Percentiles rank a stretch among this genome's conserved stretches.
These are phyloP conservation scores for Variabilichromis moorii DNA, from an alignment of 2,113 vertebrate species.

Conservation along the genomic window DNA sequence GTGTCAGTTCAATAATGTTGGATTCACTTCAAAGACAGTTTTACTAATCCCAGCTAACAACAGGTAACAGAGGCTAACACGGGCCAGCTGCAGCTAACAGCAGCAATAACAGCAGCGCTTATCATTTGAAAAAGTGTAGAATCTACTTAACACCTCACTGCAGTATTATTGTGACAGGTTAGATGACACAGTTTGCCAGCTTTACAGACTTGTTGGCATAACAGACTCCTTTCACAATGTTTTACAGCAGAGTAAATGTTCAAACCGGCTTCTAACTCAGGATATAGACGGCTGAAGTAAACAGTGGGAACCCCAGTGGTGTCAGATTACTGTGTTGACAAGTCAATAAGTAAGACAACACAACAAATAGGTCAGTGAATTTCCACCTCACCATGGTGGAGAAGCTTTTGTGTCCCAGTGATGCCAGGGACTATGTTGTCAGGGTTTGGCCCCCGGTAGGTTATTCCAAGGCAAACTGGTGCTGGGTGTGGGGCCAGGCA, in stretches of 20 bases:
- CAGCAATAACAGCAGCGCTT: not conserved
- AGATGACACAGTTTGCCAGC: not conserved
- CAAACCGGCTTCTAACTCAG: not conserved
- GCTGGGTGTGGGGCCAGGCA: not conserved
- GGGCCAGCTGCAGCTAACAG: not conserved
- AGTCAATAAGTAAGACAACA: not conserved
- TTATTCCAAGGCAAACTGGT: not conserved
- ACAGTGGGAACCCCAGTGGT: not conserved
- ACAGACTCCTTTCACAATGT: not conserved
- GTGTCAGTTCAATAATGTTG: not conserved
- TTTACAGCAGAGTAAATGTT: not conserved
- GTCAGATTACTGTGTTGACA: not conserved
- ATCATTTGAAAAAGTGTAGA: not conserved
- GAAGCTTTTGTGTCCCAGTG: not conserved
- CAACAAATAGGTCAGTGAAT: not conserved
- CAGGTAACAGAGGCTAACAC: not conserved
- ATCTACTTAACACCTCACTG: not conserved
- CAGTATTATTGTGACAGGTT: not conserved
- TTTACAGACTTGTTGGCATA: accelerated
- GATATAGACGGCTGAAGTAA: not conserved
- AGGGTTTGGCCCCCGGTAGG: not conserved
- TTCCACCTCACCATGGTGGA: no score
- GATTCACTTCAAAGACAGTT: not conserved
- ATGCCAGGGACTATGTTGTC: not conserved
- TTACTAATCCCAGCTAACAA: not conserved